Conservation (phyloP, 1,140 invertebrate genomes). For the Gryon sp. region DNA sequence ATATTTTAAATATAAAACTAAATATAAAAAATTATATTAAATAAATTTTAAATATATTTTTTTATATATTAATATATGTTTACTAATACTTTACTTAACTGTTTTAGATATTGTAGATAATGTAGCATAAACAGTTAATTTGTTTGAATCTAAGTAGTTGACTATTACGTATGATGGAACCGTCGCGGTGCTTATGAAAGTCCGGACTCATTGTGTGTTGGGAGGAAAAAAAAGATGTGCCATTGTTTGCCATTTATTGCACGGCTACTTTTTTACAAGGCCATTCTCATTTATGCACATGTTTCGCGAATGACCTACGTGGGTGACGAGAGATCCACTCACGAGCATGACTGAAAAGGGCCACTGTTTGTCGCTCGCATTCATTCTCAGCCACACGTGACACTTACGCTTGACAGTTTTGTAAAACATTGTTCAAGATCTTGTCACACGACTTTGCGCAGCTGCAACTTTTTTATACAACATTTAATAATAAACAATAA, state of each 20-base stretch:
- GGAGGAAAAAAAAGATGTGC: constrained; percentile 43
- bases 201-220: constrained; percentile 9
- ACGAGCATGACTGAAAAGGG: constrained; percentile 33
- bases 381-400: constrained; percentile 49
- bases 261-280: constrained; percentile 35
- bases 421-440: constrained; percentile 45
- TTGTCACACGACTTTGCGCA: constrained; percentile 40
- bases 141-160: no score
- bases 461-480: constrained; percentile 46
- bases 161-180: constrained; percentile 12
- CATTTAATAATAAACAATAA: no score
- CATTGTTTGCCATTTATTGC: constrained; percentile 48
- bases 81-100: no score
- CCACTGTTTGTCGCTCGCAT: constrained; percentile 40
- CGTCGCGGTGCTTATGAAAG: constrained; percentile 13
- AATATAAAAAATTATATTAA: no score
- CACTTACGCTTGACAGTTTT: constrained; percentile 47
- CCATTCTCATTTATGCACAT: constrained; percentile 40
- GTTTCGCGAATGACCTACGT: constrained; percentile 48
- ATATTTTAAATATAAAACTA: no score
- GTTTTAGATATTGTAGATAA: no score
- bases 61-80: no score
- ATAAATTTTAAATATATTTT: no score
- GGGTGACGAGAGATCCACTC: constrained; percentile 39
- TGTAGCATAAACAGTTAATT: no score